phyloP scores from a whole-genome alignment of 2,113 vertebrate genomes.

The Zapus hudsonius region DNA sequence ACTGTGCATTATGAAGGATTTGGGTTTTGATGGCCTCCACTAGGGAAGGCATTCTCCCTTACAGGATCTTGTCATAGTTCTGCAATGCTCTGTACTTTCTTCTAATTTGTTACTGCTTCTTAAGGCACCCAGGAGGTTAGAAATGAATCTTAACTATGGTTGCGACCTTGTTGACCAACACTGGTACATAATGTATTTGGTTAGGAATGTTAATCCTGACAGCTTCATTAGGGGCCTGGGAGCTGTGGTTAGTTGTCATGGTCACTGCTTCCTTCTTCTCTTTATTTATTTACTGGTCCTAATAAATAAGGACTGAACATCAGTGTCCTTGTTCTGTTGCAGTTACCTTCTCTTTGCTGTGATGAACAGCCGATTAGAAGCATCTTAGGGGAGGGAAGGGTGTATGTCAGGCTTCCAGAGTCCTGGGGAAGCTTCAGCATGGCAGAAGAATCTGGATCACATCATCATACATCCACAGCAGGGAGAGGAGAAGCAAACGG shows the following conservation, averaged over 20 bases:
- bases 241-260: neutral
- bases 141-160: conserved; percentile 29
- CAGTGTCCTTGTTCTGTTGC: too few species aligned
- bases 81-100: neutral
- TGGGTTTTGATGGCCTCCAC: neutral
- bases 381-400: too few species aligned
- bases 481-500: too few species aligned
- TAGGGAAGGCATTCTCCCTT: neutral
- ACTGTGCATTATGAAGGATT: neutral
- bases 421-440: too few species aligned
- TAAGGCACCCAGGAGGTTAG: neutral
- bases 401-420: too few species aligned
- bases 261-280: conserved; percentile 2
- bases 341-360: too few species aligned
- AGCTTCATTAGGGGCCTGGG: conserved; percentile 30
- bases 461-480: too few species aligned
- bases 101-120: conserved; percentile 30
- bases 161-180: conserved; percentile 32
- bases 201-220: neutral
- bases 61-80: neutral
- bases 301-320: conserved; percentile 3
- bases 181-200: neutral
- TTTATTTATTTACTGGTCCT: conserved; percentile 33
- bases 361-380: too few species aligned
- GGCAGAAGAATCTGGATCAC: too few species aligned